Evolutionary conservation across 2,888 invertebrate genomes (phyloP), one percentile per base, ranked within the genome.

Genomic region (Liposcelis brunnea): DNA sequence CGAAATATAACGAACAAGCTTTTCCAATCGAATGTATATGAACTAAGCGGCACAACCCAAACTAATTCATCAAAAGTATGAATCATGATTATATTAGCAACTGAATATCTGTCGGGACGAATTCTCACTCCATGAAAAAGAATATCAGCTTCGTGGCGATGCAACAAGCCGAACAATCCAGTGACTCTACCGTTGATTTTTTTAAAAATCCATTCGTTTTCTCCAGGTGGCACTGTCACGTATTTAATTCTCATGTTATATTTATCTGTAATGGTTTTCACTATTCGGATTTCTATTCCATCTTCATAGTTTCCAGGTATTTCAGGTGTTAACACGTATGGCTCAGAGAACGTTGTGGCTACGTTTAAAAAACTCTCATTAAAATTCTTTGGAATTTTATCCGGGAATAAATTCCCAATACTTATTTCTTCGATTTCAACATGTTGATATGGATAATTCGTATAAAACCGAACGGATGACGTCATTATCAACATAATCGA

Each of bases 321-420:
- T 18, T 40, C 21, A 7, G 40, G 15, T 16, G 12, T 3, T 6
- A 40, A 19, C 4, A 40, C 19, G 19, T 18, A 40, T 7, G 40
- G 40, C 16, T 16, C 40, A 6, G 15, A 12, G 6, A 7, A 10
- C 15, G 7, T 40, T 15, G 19, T 19, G 16, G 19, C 19, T 10
- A 21, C 40, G 10, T 14, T 40, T n/a, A 40, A 11, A 3, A 19
- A 5, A 8, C 4, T 19, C 6, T 19, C 11, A n/a, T 19, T 40
- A 21, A 40, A 40, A 19, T 40, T 6, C 3, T 18, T 3, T 6
- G 40, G 40, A 18, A 40, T 40, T 19, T 40, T 40, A 21, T 40
- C 16, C 19, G 40, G 40, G 11, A 40, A 40, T n/a, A 40, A 21
- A 40, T 40, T 40, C 3, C 19, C 40, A 40, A 26, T 26, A 8